Evolutionary conservation across 2,797 vertebrate species (phyloP), one percentile per base, ranked within the genome.

Genomic region (Anisognathus igniventris): DNA sequence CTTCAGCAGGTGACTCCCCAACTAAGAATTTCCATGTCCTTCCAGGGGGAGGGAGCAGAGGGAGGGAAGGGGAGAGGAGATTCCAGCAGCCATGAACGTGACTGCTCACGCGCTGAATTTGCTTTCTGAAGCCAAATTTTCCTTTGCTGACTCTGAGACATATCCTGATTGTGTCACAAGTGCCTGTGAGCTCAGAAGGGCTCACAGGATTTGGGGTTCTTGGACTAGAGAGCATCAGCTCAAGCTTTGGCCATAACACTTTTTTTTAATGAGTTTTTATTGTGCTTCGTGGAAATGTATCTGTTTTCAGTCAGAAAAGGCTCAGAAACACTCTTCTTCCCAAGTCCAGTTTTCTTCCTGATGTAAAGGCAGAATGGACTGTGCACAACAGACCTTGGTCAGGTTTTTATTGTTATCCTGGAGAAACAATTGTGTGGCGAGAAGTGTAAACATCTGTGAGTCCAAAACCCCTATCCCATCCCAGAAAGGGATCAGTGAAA

Each of bases 261-360:
- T 48, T 58, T 58, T n/a, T 66, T 10, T 1, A 31, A 3, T 4
- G 5, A 1, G 7, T 31, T 94, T 88, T 78, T 54, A 66, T 62
- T 6, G 20, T 66, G 47, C 9, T 15, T 31, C 0, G 0, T 35
- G 35, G 31, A 78, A 76, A 4, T 1, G 0, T 35, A 56, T 44
- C 45, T 70, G 21, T 33, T 86, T 76, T 58, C 9, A 86, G 35
- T 27, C 31, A 58, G 70, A 65, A 54, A 75, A 58, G 12, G 31
- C 51, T 86, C 56, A 68, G 47, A 88, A 84, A 62, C 12, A 58
- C 2, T 53, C 68, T 62, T 54, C n/a, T 66, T 86, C 19, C 1
- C 1, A 91, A 91, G 68, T 62, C 10, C 57, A 27, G 4, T 40
- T 86, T 86, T 62, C 39, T 74, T 72, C 18, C 30, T 35, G 33